These are phyloP conservation scores for Dysdera silvatica DNA, from an alignment of 1,140 invertebrate genomes.

Conservation along the genomic window DNA sequence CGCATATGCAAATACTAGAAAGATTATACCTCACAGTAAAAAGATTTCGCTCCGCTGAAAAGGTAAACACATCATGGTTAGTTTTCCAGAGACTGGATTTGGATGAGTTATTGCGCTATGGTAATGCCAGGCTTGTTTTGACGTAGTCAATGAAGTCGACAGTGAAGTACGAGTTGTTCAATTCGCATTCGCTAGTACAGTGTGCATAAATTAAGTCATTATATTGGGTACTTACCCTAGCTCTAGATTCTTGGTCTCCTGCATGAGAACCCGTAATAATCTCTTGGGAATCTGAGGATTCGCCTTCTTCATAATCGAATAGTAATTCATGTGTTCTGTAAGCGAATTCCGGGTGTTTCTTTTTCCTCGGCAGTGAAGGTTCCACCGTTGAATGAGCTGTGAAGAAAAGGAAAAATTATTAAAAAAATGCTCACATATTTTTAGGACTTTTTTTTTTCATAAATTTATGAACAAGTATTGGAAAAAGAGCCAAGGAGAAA, in stretches of 20 bases:
- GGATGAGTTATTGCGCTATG: no score
- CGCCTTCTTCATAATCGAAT: conserved; percentile 50
- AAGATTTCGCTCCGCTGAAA: no score
- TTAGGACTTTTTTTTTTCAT: background rate
- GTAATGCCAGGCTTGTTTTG: no score
- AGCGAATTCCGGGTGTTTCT: conserved; percentile 76
- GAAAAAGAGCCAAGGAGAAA: background rate
- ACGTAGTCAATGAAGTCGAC: no score
- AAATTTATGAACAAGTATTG: background rate
- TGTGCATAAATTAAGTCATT: background rate
- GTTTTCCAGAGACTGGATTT: no score
- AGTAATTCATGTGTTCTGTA: conserved; percentile 74
- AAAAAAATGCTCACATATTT: background rate
- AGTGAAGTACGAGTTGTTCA: no score
- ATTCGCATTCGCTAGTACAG: no score
- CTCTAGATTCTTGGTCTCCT: conserved; percentile 47
- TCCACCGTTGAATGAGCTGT: conserved; percentile 56
- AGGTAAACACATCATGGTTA: no score
- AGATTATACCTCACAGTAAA: no score
- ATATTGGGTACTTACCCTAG: conserved; percentile 48
- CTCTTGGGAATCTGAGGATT: conserved; percentile 41
- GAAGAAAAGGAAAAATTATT: background rate
- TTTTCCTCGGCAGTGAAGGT: conserved; percentile 69
- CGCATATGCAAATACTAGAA: no score
- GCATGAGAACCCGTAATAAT: conserved; percentile 37